A percentile compares a stretch with the other conserved stretches of the same genome.
Conservation (phyloP, 2,113 vertebrate species). For the Anguilla japonica region DNA sequence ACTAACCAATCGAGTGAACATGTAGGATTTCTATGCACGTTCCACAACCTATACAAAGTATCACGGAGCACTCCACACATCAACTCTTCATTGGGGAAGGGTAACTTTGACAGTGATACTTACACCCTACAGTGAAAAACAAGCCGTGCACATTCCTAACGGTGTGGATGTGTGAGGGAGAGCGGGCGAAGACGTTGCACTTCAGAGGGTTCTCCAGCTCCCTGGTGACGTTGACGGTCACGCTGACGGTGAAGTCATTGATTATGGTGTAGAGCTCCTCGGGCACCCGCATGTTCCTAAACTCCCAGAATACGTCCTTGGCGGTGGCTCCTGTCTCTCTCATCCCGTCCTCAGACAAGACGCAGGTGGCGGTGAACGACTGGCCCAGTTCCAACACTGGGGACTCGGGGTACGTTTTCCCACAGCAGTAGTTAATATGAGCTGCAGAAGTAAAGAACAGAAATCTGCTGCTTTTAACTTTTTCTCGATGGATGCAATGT, state of each 20-base stretch:
- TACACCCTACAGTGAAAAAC: conserved; percentile 61
- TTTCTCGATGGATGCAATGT: neutral
- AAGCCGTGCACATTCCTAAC: conserved; percentile 71
- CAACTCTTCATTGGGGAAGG: too few species aligned
- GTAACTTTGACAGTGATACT: conserved; percentile 49
- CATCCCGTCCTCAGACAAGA: conserved; percentile 64
- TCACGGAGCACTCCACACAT: too few species aligned
- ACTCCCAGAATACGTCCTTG: conserved; percentile 78
- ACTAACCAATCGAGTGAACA: too few species aligned
- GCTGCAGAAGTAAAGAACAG: neutral
- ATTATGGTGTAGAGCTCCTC: conserved; percentile 73
- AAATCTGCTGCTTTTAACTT: neutral
- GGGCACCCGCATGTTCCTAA: conserved; percentile 56
- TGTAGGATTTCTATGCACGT: too few species aligned
- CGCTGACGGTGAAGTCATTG: conserved; percentile 74
- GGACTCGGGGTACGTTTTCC: conserved; percentile 71
- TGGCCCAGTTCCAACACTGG: conserved; percentile 71
- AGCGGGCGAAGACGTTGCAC: conserved; percentile 62
- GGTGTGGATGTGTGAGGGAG: conserved; percentile 47
- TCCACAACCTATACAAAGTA: too few species aligned
- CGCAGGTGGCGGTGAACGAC: conserved; percentile 82
- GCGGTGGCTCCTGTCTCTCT: conserved; percentile 59
- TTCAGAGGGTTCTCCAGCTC: conserved; percentile 61
- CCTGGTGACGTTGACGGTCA: conserved; percentile 71
- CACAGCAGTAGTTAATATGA: conserved; percentile 45